Evolutionary conservation across 2,797 vertebrate genomes (phyloP).

Genomic region (Limnodromus scolopaceus): DNA sequence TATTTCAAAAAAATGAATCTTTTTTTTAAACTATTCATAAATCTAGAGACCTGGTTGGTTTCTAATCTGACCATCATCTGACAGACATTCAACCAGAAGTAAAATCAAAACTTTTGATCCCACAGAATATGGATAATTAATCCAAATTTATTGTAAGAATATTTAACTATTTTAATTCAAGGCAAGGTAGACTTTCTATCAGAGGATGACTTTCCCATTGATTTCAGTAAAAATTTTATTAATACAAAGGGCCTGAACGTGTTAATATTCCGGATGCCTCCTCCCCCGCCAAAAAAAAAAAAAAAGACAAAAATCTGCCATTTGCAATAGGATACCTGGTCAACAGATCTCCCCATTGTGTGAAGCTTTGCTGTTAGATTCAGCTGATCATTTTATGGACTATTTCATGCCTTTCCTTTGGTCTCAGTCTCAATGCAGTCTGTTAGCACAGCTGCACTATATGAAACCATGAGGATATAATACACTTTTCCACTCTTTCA

Average conservation of each 20-base stretch:
- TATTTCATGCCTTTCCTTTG: neutral
- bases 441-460: conserved; percentile 38
- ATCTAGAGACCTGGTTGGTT: neutral
- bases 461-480: conserved; percentile 19
- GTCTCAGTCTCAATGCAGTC: neutral
- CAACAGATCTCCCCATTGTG: neutral
- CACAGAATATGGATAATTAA: neutral
- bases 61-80: neutral
- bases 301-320: neutral
- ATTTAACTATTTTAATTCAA: neutral
- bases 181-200: neutral
- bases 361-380: neutral
- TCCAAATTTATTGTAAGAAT: neutral
- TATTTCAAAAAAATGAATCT: neutral
- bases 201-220: neutral
- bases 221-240: neutral
- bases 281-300: too few species aligned
- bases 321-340: neutral
- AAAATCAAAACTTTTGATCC: neutral
- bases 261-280: neutral
- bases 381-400: neutral
- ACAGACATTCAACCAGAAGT: neutral
- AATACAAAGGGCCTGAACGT: neutral
- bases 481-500: neutral
- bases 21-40: neutral